phyloP scores from a whole-genome alignment of 2,113 vertebrate genomes.

The Cyanoderma ruficeps region DNA sequence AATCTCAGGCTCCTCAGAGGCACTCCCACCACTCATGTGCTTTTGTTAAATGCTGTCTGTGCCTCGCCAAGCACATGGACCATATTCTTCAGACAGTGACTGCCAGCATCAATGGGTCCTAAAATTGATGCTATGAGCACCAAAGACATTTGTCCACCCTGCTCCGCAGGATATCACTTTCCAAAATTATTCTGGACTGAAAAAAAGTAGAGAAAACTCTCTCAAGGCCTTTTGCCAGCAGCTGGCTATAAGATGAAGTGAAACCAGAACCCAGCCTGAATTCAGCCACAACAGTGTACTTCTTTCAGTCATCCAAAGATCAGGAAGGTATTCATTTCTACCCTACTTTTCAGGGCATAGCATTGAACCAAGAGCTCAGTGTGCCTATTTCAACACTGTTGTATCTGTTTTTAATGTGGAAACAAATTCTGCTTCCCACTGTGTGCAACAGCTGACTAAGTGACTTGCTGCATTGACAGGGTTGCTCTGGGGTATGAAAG shows the following conservation, averaged over 20 bases:
- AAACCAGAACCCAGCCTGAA: fast-evolving
- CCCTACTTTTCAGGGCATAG: neutral
- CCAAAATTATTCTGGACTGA: neutral
- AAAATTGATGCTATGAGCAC: neutral
- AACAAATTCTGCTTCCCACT: neutral
- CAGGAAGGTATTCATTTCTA: neutral
- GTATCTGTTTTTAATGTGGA: neutral
- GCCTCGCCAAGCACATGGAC: neutral
- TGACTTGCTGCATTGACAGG: neutral
- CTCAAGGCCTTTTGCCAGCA: neutral
- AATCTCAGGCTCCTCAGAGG: neutral
- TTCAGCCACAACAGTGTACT: neutral
- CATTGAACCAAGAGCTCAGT: neutral
- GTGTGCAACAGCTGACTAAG: neutral
- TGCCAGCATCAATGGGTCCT: neutral
- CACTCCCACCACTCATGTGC: neutral
- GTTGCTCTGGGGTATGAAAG: neutral
- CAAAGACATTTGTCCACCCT: neutral
- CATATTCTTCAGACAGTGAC: neutral
- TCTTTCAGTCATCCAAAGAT: neutral
- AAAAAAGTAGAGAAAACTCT: neutral
- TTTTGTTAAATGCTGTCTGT: neutral
- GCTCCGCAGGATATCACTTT: neutral
- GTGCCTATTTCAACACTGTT: neutral
- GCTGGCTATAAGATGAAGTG: fast-evolving